Conservation (phyloP, 2,888 invertebrate species). For the Cryptus armator region DNA sequence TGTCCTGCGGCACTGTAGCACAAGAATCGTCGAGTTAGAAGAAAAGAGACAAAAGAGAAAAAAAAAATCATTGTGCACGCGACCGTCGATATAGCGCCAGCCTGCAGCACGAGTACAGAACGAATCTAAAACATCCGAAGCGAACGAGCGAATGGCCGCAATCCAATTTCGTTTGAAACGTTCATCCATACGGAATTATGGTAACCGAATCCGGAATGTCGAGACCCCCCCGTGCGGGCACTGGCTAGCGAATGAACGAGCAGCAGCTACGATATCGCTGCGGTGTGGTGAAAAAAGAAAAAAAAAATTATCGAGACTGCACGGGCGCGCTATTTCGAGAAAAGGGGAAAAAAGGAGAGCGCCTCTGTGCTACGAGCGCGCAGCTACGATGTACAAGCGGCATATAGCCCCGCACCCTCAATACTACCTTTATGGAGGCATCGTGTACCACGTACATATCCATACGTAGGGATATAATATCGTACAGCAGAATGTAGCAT, state of each 20-base stretch:
- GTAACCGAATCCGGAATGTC: slow-evolving; percentile 68
- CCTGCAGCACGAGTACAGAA: slow-evolving; percentile 22
- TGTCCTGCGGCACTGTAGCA: background rate
- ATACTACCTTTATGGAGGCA: slow-evolving; percentile 14
- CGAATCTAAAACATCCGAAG: slow-evolving; percentile 54
- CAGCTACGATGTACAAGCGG: slow-evolving; percentile 6
- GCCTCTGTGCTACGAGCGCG: background rate
- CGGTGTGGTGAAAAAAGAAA: slow-evolving; percentile 17
- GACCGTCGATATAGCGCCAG: slow-evolving; percentile 17
- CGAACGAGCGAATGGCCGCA: slow-evolving; percentile 66
- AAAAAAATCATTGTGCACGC: slow-evolving; percentile 32
- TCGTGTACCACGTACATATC: slow-evolving; percentile 24
- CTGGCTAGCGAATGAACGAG: slow-evolving; percentile 55
- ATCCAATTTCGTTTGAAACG: slow-evolving; percentile 69
- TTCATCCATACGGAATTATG: slow-evolving; percentile 70
- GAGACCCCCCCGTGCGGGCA: slow-evolving; percentile 58
- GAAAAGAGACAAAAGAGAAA: background rate
- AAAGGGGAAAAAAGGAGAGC: slow-evolving; percentile 20
- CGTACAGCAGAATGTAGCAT: background rate
- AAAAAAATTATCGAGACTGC: slow-evolving; percentile 51
- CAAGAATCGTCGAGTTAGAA: slow-evolving; percentile 25
- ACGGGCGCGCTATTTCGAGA: slow-evolving; percentile 39
- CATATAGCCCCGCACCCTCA: background rate
- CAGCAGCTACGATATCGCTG: slow-evolving; percentile 47
- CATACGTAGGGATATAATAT: background rate